Base-by-base conservation (phyloP, 2,797 vertebrate species). In the Cyclura pinguis region DNA sequence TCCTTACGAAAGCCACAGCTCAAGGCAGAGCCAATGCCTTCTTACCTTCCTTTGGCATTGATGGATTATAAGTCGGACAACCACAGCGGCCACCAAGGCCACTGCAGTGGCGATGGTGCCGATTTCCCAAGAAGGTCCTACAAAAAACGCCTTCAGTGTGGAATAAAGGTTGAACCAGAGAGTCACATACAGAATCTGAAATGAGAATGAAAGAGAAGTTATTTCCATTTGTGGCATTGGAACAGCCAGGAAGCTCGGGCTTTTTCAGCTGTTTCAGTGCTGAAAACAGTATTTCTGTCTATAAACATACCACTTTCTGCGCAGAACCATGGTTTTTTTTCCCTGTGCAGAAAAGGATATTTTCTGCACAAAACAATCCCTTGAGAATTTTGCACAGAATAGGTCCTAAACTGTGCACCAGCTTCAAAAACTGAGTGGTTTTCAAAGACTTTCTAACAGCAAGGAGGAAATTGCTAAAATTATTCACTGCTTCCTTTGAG, bases 131-230 rank as follows among this genome's bases (percentile, higher is more conserved):
- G 90, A 95, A 13, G 16, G 94, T 1, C 96, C 94, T 0, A 96
- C 88, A 62, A 96, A 93, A 6, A 95, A 97, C 85, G 97, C 92
- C 92, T 96, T 96, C 82, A 97, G 92, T 0, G 96, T 97, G 50
- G 96, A 97, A 94, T 97, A 98, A 85, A 98, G 95, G 84, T 97
- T 98, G 92, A 96, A 91, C 97, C 97, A 98, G 42, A 98, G 93
- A 64, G 93, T 96, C 84, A 97, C 0, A 2, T 98, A 98, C 77
- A 98, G 94, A 38, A 98, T 84, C 97, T 98, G 69, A 0, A 47
- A 73, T 88, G 87, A 42, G 20, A 89, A 84, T 67, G 76, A 87
- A 80, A 0, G 1, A 62, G 62, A 42, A 77, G 27, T 24, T 12
- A 47, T 27, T 10, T 27, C 50, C n/a, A 12, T 50, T 13, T 78